Evolutionary conservation across 1,140 invertebrate species (phyloP), one percentile per base, ranked within the genome.

Genomic region (Drosophila baimaii): DNA sequence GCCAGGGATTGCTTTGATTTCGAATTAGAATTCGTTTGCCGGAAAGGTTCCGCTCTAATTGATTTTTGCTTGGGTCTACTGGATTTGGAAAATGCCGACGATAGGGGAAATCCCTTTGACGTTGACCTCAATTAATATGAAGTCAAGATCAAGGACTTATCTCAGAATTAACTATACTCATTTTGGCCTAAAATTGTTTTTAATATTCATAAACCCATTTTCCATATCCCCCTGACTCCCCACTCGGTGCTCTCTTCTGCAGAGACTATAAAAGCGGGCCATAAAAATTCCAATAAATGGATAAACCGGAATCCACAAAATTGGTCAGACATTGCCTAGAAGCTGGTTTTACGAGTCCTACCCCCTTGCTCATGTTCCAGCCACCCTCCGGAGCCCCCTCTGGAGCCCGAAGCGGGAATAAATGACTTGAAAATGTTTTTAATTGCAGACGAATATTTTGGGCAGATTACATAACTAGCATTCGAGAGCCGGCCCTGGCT

Each of bases 241-340:
- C 15, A 17, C 25, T 39, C 13, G 23, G 23, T 21, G 8, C 43
- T 39, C 49, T 17, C 4, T 41, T 35, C 33, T 44, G 23, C 35
- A 29, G 17, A 41, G 57, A n/a, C 68, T 13, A 58, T 63, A 63
- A 79, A 70, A 75, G 23, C 49, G 19, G 63, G 77, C 52, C 44
- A 85, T 78, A 78, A 81, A 85, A 85, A 68, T 75, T 61, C 74
- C 73, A 85, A 85, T 81, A 81, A 56, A 43, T 77, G 49, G 56
- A 43, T 44, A 56, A 58, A 41, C 19, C 29, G 37, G 41, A 78
- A 70, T 27, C 72, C 51, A 54, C 46, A 84, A 75, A 82, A 70
- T 69, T 66, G 68, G 61, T 62, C 46, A 69, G 76, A 43, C 47
- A 58, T 61, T 44, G 33, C 52, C 52, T 21, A 33, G 27, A 41